These are phyloP conservation scores for Ganaspis sp. DNA, from an alignment of 1,140 invertebrate species.

Conservation along the genomic window DNA sequence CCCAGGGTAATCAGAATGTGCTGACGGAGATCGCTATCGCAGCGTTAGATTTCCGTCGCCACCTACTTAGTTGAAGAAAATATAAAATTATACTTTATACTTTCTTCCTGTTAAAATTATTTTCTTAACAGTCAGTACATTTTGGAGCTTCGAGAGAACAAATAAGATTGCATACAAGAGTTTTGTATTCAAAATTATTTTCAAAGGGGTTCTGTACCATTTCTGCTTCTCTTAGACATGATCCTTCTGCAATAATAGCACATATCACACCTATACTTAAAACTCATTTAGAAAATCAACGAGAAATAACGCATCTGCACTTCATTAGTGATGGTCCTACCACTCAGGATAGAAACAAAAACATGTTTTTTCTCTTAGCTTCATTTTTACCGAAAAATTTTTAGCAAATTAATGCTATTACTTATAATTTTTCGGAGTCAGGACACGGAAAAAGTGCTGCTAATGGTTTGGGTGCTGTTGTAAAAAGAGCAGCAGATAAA, in stretches of 20 bases:
- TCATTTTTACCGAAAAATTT: background rate
- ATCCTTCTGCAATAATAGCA: constrained; percentile 44
- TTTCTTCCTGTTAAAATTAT: too few species aligned
- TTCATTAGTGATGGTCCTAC: constrained; percentile 13
- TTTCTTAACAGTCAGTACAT: constrained; percentile 28
- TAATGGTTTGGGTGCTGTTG: too few species aligned
- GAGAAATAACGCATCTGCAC: constrained; percentile 35
- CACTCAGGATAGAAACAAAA: background rate
- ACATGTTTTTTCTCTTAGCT: background rate
- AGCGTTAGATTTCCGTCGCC: too few species aligned
- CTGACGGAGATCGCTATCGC: too few species aligned
- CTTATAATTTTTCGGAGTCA: constrained; percentile 70
- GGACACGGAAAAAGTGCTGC: too few species aligned
- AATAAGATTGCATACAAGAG: constrained; percentile 52
- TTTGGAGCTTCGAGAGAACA: constrained; percentile 36
- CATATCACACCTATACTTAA: constrained; percentile 44
- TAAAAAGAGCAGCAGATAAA: too few species aligned
- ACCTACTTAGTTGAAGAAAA: too few species aligned
- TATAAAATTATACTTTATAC: too few species aligned
- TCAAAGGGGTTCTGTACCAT: constrained; percentile 45
- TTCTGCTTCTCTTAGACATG: constrained; percentile 43
- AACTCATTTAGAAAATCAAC: background rate
- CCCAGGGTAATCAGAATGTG: too few species aligned
- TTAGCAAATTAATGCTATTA: constrained; percentile 24
- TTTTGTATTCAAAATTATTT: constrained; percentile 42